A percentile compares a stretch with the other conserved stretches of the same genome.
Evolutionary conservation across 2,888 invertebrate genomes (phyloP).

Genomic region (Beris morrisii): DNA sequence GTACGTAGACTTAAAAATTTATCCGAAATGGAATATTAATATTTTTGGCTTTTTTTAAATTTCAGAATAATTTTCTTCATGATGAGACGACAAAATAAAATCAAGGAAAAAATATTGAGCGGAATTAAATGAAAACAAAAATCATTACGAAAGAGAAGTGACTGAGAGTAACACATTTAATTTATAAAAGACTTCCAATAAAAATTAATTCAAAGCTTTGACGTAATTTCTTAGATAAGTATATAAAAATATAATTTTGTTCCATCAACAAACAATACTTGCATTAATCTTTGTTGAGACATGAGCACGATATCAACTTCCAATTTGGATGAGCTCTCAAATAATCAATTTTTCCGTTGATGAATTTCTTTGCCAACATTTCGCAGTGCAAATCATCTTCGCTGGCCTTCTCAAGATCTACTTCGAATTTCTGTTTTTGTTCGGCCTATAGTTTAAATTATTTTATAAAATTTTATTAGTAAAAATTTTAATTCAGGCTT

Average conservation of each 20-base stretch:
- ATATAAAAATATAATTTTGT: background rate
- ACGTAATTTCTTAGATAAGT: background rate
- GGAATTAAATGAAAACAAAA: too few relatives aligned
- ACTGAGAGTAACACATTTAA: background rate
- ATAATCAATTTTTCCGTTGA: constrained; percentile 28
- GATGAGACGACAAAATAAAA: background rate
- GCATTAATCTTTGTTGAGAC: background rate
- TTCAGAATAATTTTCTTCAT: constrained; percentile 3
- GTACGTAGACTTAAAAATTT: constrained; percentile 1
- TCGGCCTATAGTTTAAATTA: constrained; percentile 19
- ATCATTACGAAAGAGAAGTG: background rate
- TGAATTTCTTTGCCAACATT: constrained; percentile 27
- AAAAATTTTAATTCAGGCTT: background rate
- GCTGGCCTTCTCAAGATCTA: constrained; percentile 28
- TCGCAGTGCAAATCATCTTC: constrained; percentile 29
- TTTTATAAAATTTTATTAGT: constrained; percentile 2
- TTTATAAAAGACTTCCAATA: background rate
- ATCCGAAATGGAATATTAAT: background rate
- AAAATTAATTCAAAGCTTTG: background rate
- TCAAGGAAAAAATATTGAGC: background rate
- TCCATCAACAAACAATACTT: background rate
- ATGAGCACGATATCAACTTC: constrained; percentile 30
- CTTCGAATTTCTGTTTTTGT: constrained; percentile 20
- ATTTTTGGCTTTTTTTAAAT: background rate
- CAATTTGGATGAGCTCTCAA: constrained; percentile 35